These are phyloP conservation scores for Trichonephila clavipes DNA, from an alignment of 1,140 invertebrate genomes.

Conservation along the genomic window DNA sequence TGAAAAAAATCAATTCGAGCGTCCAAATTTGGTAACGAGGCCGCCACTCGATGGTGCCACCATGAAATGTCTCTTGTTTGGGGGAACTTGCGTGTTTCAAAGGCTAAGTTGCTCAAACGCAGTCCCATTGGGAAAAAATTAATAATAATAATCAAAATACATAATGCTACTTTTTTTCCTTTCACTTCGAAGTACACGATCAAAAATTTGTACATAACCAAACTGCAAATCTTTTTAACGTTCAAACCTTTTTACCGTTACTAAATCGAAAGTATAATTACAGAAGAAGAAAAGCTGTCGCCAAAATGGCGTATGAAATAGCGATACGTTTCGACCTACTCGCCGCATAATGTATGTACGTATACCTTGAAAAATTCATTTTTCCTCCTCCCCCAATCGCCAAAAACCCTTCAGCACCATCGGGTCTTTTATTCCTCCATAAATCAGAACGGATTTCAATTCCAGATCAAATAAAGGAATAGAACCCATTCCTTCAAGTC, in stretches of 20 bases:
- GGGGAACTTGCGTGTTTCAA: too few relatives aligned
- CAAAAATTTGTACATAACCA: neutral
- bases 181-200: neutral
- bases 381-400: neutral
- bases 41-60: too few relatives aligned
- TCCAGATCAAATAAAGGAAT: slow-evolving; percentile 21
- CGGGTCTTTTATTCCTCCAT: slow-evolving; percentile 1
- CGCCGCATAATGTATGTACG: neutral
- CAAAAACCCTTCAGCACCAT: neutral
- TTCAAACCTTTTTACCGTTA: too few relatives aligned
- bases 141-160: too few relatives aligned
- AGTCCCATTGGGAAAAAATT: too few relatives aligned
- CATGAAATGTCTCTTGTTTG: too few relatives aligned
- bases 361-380: neutral
- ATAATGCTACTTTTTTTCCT: too few relatives aligned
- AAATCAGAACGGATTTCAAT: slow-evolving; percentile 18
- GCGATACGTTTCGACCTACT: neutral
- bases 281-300: neutral
- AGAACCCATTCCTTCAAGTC: slow-evolving; percentile 6
- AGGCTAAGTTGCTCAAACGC: too few relatives aligned
- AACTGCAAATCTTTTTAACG: neutral
- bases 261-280: neutral
- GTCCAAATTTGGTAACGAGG: too few relatives aligned
- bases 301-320: neutral
- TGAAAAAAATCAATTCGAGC: too few relatives aligned